Evolutionary conservation across 2,113 vertebrate species (phyloP).

Genomic region (Cacatua alba): DNA sequence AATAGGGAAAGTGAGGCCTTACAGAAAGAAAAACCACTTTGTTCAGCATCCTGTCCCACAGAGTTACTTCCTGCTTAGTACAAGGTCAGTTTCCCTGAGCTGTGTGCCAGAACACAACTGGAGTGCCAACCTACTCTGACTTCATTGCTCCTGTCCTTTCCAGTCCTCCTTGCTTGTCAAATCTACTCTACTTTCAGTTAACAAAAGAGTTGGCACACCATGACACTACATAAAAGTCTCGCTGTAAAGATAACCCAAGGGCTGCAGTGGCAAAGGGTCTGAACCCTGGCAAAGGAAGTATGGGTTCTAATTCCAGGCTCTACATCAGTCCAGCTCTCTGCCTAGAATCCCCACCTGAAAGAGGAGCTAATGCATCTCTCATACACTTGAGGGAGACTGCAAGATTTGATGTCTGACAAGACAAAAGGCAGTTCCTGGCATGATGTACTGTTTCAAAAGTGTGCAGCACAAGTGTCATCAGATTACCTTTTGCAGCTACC

Average conservation of each 20-base stretch:
- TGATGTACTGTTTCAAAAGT: background rate
- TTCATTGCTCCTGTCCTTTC: background rate
- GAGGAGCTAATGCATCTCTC: background rate
- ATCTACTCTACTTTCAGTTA: background rate
- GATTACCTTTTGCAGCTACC: background rate
- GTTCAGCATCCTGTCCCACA: background rate
- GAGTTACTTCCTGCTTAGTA: background rate
- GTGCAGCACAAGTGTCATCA: background rate
- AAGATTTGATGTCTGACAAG: background rate
- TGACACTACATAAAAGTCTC: background rate
- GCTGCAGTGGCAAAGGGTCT: background rate
- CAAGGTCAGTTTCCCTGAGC: background rate
- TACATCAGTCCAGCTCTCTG: background rate
- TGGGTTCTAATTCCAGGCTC: background rate
- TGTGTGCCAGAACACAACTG: background rate
- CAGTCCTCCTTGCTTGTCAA: background rate
- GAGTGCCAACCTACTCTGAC: background rate
- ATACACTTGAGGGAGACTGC: background rate
- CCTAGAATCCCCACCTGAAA: background rate
- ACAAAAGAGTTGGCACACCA: background rate
- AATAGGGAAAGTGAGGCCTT: background rate
- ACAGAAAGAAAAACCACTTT: background rate
- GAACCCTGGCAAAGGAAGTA: background rate
- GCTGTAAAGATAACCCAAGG: background rate
- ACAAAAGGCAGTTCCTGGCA: background rate